Evolutionary conservation across 2,888 invertebrate genomes (phyloP).

Genomic region (Smittia sp.): DNA sequence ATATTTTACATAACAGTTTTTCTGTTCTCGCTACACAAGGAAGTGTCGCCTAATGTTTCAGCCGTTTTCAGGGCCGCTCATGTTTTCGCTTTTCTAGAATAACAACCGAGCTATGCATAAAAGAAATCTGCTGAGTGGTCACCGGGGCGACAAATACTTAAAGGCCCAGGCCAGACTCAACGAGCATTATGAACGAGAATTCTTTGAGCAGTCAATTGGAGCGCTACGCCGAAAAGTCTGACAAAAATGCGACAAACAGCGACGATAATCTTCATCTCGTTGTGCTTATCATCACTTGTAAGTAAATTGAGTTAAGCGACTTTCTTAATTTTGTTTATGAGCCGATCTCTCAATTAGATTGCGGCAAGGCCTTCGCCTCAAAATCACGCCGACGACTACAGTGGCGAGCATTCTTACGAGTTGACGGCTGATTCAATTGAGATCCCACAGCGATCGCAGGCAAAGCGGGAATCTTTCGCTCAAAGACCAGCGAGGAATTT

Average conservation of each 20-base stretch:
- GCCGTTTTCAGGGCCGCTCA: too few relatives aligned
- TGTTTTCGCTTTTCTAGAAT: too few relatives aligned
- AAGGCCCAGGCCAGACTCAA: too few relatives aligned
- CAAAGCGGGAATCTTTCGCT: constrained; percentile 17
- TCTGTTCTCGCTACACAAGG: too few relatives aligned
- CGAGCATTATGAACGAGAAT: background rate
- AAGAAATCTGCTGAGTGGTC: too few relatives aligned
- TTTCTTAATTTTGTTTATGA: background rate
- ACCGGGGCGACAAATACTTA: too few relatives aligned
- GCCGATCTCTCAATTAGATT: background rate
- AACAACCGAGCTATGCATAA: too few relatives aligned
- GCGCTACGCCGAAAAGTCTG: background rate
- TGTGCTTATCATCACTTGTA: constrained; percentile 18
- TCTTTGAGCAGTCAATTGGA: background rate
- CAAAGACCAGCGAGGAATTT: background rate
- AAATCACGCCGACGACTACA: background rate
- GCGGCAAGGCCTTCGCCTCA: background rate
- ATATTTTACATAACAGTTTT: too few relatives aligned
- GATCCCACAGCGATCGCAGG: background rate
- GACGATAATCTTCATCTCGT: background rate
- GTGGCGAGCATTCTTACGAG: background rate
- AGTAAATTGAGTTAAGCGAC: constrained; percentile 4
- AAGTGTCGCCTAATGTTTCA: too few relatives aligned
- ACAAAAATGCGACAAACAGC: constrained; percentile 10
- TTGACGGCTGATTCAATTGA: background rate